phyloP scores from a whole-genome alignment of 2,888 invertebrate genomes.

The Chrysopilus asiliformis region DNA sequence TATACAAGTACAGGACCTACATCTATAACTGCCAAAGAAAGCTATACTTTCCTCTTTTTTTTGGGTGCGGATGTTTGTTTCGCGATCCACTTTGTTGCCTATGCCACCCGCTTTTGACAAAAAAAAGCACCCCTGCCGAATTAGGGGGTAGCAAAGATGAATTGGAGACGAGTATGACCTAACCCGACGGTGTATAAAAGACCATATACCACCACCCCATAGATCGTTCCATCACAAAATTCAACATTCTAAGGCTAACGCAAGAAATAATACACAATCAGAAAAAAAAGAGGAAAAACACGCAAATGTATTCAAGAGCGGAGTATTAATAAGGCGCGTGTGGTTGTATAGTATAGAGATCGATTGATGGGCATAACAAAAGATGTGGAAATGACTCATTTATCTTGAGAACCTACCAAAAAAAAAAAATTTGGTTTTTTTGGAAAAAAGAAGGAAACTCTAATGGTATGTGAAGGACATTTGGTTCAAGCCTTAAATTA shows the following conservation, averaged over 20 bases:
- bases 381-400: slow-evolving; percentile 34
- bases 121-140: background rate
- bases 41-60: no score
- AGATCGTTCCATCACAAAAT: no score
- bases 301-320: slow-evolving; percentile 12
- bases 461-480: no score
- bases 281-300: slow-evolving; percentile 4
- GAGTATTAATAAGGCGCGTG: slow-evolving; percentile 29
- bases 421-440: background rate
- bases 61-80: background rate
- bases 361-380: slow-evolving; percentile 35
- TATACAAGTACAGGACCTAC: no score
- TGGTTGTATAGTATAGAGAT: slow-evolving; percentile 34
- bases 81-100: slow-evolving; percentile 10
- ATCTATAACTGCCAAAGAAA: no score
- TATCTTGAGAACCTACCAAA: background rate
- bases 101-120: slow-evolving; percentile 1
- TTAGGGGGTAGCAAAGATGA: slow-evolving; percentile 11
- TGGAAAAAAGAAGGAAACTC: no score
- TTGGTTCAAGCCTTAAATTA: no score
- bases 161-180: slow-evolving; percentile 13
- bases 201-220: slow-evolving; percentile 1
- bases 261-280: slow-evolving; percentile 8
- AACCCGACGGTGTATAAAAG: slow-evolving; percentile 8
- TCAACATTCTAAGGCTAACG: slow-evolving; percentile 4